A percentile compares a stretch with the other conserved stretches of the same genome.
Evolutionary conservation across 2,797 vertebrate genomes (phyloP).

Genomic region (Borostomias antarcticus): DNA sequence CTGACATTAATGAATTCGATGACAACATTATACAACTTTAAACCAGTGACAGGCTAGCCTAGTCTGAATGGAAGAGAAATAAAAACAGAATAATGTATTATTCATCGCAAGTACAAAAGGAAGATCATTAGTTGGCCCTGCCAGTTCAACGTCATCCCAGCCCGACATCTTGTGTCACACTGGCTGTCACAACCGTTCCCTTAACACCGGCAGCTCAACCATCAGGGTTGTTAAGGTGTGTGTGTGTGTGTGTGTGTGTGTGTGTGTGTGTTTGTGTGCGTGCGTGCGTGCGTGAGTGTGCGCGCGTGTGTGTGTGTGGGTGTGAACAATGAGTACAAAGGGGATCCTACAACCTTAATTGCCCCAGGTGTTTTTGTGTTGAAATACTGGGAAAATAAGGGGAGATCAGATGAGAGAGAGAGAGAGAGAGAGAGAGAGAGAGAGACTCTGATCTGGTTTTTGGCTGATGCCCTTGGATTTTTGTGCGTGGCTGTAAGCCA

Average conservation of each 20-base stretch:
- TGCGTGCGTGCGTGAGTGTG: constrained; percentile 1
- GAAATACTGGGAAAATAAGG: background rate
- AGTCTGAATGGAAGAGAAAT: background rate
- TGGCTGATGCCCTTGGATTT: too few relatives aligned
- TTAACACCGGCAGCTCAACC: too few relatives aligned
- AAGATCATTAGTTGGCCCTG: background rate
- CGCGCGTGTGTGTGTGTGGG: background rate
- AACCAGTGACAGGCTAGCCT: too few relatives aligned
- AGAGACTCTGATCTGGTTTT: too few relatives aligned
- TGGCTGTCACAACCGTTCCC: background rate
- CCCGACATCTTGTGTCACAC: background rate
- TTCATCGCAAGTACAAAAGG: background rate
- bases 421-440: constrained; percentile 22
- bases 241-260: constrained; percentile 4
- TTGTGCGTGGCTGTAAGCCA: too few relatives aligned
- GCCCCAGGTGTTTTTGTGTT: constrained; percentile 1
- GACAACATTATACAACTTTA: too few relatives aligned
- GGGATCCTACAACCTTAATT: constrained; percentile 16
- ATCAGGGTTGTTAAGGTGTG: too few relatives aligned
- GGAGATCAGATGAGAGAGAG: background rate
- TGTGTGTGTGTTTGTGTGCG: background rate
- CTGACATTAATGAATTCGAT: too few relatives aligned
- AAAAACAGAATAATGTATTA: background rate
- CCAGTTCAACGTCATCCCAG: background rate
- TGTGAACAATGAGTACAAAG: constrained; percentile 12